Evolutionary conservation across 2,797 vertebrate species (phyloP).

Genomic region (Pterois miles): DNA sequence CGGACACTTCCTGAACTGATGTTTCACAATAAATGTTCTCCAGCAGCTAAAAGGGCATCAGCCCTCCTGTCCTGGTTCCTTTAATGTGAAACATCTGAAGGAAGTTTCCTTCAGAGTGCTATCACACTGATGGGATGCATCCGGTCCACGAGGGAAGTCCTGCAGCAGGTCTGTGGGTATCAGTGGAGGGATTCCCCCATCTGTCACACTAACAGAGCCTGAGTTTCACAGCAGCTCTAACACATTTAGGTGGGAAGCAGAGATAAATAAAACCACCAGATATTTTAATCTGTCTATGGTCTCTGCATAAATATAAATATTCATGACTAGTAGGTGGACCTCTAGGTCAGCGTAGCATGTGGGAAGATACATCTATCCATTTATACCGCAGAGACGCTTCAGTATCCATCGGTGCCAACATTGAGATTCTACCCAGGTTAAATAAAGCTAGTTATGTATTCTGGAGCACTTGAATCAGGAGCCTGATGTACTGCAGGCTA

Average conservation of each 20-base stretch:
- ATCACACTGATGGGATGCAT: no score
- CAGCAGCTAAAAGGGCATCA: no score
- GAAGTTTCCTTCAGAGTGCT: background rate
- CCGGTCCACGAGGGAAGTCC: background rate
- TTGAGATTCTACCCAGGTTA: background rate
- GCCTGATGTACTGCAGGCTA: background rate
- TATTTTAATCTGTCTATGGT: slow-evolving; percentile 5
- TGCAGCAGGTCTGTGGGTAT: background rate
- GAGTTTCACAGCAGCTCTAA: slow-evolving; percentile 11
- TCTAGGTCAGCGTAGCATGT: slow-evolving; percentile 46
- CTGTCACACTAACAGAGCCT: no score
- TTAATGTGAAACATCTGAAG: background rate
- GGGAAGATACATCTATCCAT: slow-evolving; percentile 20
- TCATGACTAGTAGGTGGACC: slow-evolving; percentile 36
- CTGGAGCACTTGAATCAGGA: background rate
- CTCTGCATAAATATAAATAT: slow-evolving; percentile 57
- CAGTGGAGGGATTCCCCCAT: background rate
- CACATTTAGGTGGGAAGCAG: slow-evolving; percentile 1
- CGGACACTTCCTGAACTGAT: background rate
- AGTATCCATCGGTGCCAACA: background rate
- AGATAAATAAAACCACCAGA: background rate
- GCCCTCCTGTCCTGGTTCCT: background rate
- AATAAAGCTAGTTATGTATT: background rate
- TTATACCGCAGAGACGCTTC: slow-evolving; percentile 27
- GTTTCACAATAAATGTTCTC: background rate